phyloP scores from a whole-genome alignment of 2,888 invertebrate species.

The Pristionchus fissidentatus region DNA sequence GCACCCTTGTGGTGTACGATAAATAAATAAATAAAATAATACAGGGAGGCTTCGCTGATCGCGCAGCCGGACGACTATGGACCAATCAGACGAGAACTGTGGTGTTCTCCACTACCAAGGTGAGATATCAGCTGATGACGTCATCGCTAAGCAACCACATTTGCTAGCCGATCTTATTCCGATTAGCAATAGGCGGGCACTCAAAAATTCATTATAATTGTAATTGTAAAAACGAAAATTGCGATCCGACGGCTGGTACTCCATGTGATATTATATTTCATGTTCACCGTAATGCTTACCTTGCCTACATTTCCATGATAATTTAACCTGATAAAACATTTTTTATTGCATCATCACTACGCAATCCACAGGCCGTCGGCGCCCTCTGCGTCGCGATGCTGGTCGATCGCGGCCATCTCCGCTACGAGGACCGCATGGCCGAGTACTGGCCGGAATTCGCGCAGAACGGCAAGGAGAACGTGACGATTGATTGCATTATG shows the following conservation, averaged over 20 bases:
- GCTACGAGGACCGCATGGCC: constrained; percentile 72
- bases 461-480: constrained; percentile 77
- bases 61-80: constrained; percentile 66
- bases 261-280: no score
- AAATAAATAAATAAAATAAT: not conserved
- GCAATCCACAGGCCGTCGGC: constrained; percentile 64
- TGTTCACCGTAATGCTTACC: no score
- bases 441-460: constrained; percentile 78
- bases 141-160: no score
- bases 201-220: no score
- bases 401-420: constrained; percentile 76
- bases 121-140: constrained; percentile 12
- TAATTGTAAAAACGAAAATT: no score
- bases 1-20: not conserved
- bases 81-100: constrained; percentile 70
- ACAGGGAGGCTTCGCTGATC: constrained; percentile 64
- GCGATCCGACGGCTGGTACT: no score
- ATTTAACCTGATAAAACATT: no score
- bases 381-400: constrained; percentile 73
- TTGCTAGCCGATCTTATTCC: no score
- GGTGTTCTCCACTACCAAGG: constrained; percentile 73
- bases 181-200: no score
- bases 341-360: not conserved
- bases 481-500: constrained; percentile 76
- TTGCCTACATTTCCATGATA: not conserved